Evolutionary conservation across 2,888 invertebrate species (phyloP).

Genomic region (Crossocerus cetratus): DNA sequence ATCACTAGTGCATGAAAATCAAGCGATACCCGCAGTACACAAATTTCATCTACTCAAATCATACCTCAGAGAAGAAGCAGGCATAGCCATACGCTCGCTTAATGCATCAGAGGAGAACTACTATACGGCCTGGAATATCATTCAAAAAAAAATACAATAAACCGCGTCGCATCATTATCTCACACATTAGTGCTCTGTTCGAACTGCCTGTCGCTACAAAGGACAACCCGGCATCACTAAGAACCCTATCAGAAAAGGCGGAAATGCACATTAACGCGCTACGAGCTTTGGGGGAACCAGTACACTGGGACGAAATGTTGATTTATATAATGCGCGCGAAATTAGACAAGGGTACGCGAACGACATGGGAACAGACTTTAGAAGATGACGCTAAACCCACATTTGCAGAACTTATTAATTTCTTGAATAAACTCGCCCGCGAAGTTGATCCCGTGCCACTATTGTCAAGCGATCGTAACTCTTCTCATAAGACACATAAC

Average conservation of each 20-base stretch:
- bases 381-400: constrained; percentile 7
- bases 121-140: not conserved
- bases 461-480: no score
- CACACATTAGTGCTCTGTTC: not conserved
- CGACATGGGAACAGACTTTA: constrained; percentile 5
- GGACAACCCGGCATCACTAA: not conserved
- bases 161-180: not conserved
- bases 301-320: constrained; percentile 6
- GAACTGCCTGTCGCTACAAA: not conserved
- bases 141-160: constrained; percentile 2
- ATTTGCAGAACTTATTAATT: not conserved
- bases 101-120: not conserved
- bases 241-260: not conserved
- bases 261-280: constrained; percentile 5
- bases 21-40: no score
- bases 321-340: not conserved
- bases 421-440: not conserved
- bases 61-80: no score
- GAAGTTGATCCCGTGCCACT: no score
- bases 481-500: not conserved
- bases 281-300: not conserved
- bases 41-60: no score
- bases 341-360: constrained; percentile 5
- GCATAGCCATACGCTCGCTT: not conserved
- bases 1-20: no score